Conservation (phyloP, 92 coral and sea anemone genomes). For the Zoanthus gigantus region DNA sequence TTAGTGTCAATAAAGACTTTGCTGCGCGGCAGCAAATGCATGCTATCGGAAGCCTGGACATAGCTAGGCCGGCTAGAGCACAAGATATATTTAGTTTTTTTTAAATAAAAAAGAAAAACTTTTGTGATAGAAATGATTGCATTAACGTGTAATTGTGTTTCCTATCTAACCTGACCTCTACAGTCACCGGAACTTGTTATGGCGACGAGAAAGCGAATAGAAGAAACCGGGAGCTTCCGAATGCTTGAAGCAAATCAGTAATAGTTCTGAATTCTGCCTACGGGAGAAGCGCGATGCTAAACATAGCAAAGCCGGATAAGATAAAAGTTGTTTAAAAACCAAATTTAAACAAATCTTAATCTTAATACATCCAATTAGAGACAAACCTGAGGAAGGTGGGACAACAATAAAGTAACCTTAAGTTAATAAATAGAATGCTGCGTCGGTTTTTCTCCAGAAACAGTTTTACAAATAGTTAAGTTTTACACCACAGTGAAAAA, state of each 20-base stretch:
- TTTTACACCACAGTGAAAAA: too few species aligned
- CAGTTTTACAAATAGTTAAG: too few species aligned
- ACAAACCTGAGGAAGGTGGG: not conserved
- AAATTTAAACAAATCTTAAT: not conserved
- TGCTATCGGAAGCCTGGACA: not conserved
- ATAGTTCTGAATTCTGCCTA: not conserved
- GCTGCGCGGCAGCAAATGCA: not conserved
- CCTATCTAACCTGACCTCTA: not conserved
- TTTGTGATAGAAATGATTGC: not conserved
- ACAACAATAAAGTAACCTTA: not conserved
- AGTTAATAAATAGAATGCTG: too few species aligned
- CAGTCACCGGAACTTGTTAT: not conserved
- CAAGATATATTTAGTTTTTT: not conserved
- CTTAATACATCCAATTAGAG: not conserved
- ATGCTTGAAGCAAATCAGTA: not conserved
- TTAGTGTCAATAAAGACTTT: not conserved
- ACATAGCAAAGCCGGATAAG: not conserved
- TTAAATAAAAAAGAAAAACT: not conserved
- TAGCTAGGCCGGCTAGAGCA: not conserved
- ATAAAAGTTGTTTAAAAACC: not conserved
- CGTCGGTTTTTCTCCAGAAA: too few species aligned
- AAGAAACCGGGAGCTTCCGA: not conserved
- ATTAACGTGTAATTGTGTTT: not conserved
- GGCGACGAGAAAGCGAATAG: not conserved
- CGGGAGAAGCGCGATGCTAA: not conserved